These are phyloP conservation scores for Temnothorax longispinosus DNA, from an alignment of 1,140 invertebrate genomes.

Conservation along the genomic window DNA sequence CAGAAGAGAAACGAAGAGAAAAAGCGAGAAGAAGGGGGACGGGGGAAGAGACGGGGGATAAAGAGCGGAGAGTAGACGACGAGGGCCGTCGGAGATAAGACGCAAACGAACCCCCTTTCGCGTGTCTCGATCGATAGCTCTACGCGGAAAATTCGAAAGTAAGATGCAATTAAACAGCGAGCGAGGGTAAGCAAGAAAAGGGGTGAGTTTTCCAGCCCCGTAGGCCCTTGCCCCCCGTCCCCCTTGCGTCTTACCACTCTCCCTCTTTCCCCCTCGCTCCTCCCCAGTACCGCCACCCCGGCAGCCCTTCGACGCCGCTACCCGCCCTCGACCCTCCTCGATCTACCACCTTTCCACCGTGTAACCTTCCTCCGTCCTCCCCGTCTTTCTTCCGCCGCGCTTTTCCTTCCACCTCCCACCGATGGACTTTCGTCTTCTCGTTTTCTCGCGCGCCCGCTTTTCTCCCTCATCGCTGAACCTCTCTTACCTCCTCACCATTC, in stretches of 20 bases:
- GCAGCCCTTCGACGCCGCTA: constrained; percentile 65
- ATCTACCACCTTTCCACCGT: constrained; percentile 72
- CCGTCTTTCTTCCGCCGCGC: constrained; percentile 68
- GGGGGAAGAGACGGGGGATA: constrained; percentile 71
- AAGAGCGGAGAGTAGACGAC: constrained; percentile 75
- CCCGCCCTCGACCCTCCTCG: constrained; percentile 56
- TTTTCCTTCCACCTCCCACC: constrained; percentile 48
- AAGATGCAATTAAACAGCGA: constrained; percentile 87
- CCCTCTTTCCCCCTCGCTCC: constrained; percentile 8
- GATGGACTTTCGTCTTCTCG: constrained; percentile 61
- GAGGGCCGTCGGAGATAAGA: constrained; percentile 85
- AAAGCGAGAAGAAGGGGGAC: constrained; percentile 48
- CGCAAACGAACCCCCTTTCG: constrained; percentile 84
- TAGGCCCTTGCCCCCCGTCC: constrained; percentile 64
- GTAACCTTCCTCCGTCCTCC: constrained; percentile 65
- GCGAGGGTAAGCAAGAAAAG: constrained; percentile 86
- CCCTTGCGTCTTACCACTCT: constrained; percentile 55
- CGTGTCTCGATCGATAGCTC: constrained; percentile 86
- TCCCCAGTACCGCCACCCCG: constrained; percentile 50
- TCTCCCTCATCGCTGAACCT: constrained; percentile 44
- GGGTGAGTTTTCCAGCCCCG: constrained; percentile 85
- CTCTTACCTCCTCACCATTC: constrained; percentile 52
- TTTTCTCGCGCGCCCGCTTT: constrained; percentile 59
- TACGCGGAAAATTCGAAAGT: constrained; percentile 87
- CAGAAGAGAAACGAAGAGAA: constrained; percentile 59